Conservation (phyloP, 1,140 invertebrate species). For the Colletes latitarsis region DNA sequence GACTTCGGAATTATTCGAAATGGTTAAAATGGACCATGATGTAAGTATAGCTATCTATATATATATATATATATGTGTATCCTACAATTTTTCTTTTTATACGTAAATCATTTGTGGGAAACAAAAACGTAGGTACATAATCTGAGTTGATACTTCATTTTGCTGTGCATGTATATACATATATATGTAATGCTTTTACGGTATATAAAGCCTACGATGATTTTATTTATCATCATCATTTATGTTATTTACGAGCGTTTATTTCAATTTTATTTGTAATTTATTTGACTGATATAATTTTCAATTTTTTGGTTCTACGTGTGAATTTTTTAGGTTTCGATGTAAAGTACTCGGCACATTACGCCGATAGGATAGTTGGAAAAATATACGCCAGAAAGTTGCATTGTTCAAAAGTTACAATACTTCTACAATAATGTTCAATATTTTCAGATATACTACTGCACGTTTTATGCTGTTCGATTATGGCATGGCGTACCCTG, state of each 20-base stretch:
- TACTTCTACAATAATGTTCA: neutral
- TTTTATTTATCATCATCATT: neutral
- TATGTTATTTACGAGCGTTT: neutral
- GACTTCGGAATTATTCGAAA: slow-evolving; percentile 57
- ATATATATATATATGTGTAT: neutral
- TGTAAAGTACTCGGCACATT: neutral
- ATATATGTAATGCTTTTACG: neutral
- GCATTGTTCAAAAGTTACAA: neutral
- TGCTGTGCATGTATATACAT: neutral
- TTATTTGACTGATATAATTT: neutral
- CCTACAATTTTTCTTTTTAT: neutral
- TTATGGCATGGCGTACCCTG: slow-evolving; percentile 48
- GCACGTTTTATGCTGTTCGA: neutral
- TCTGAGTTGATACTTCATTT: neutral
- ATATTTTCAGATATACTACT: neutral
- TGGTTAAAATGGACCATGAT: slow-evolving; percentile 80
- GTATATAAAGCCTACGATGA: neutral
- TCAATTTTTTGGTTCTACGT: neutral
- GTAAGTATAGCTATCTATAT: slow-evolving; percentile 64
- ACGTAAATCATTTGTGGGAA: neutral
- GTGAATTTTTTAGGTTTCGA: neutral
- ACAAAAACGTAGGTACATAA: neutral
- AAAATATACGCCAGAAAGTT: too few relatives aligned
- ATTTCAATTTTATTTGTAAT: neutral
- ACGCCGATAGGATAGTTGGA: neutral